Base-by-base conservation (phyloP, 2,888 invertebrate genomes). In the Carterocephalus palaemon region DNA sequence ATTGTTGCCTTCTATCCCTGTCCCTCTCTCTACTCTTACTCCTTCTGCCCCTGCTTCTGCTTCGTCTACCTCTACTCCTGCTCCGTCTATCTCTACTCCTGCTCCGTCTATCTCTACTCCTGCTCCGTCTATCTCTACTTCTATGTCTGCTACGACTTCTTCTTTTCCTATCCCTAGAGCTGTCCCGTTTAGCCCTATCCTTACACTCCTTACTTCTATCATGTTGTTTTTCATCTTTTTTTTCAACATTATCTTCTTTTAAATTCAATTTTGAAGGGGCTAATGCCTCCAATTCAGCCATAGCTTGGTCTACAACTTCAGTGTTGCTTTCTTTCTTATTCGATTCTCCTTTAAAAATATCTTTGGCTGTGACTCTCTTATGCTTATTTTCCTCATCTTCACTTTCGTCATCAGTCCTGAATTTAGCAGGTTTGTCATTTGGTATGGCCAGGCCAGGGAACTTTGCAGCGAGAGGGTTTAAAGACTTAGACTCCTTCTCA, bases 371-470 rank as follows among this genome's bases (percentile, higher is more conserved):
- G 19, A 83, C 54, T 62, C 73, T 78, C 26, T 66, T 66, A 23
- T 66, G 62, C 32, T 66, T 67, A 22, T 64, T 64, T 8, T 79
- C 71, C 41, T 74, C 70, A 19, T 79, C 79, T 42, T 78, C 81
- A 34, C 74, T 74, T 20, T 80, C 68, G 23, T 82, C 83, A 47
- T 76, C 80, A 16, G 75, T 72, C 5, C 75, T 82, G 47, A 85
- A 78, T 42, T 69, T 56, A 15, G 67, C 82, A 51, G 84, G 88
- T 34, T 88, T 87, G 49, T 94, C 91, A 80, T 96, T 95, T 0
- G 95, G 93, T 53, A 95, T 88, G 0, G 95, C 94, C 24, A 96
- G 74, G 0, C 92, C 95, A 2, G 95, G 95, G 72, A 95, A 95
- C 72, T 93, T 93, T 23, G 77, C 69, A 0, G 92, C 90, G 23